phyloP scores from a whole-genome alignment of 2,113 vertebrate species.

The Phylloscopus whistleri region DNA sequence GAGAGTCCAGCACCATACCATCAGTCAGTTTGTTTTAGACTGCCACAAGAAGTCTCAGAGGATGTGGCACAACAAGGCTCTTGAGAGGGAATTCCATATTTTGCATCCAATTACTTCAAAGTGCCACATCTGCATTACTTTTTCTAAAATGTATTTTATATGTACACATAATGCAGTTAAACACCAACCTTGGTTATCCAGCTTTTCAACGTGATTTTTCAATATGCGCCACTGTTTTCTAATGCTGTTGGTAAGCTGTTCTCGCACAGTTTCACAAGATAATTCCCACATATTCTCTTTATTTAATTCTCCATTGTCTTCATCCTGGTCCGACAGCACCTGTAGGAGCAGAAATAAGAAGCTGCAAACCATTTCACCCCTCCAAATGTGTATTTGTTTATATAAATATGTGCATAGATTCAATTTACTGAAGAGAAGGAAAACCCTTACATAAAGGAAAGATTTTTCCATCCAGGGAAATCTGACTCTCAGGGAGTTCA shows the following conservation, averaged over 20 bases:
- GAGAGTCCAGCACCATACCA: neutral
- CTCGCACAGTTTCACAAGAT: constrained; percentile 88
- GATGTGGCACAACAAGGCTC: neutral
- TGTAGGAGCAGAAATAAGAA: constrained; percentile 35
- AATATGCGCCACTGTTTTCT: constrained; percentile 94
- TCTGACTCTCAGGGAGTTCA: neutral
- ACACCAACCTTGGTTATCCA: constrained; percentile 90
- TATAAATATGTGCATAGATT: neutral
- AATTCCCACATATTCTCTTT: constrained; percentile 86
- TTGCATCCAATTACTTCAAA: neutral
- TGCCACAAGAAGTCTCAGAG: neutral
- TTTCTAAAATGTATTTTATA: neutral
- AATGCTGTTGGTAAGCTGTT: constrained; percentile 95
- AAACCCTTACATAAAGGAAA: neutral
- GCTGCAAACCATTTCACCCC: neutral
- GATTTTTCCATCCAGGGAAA: neutral
- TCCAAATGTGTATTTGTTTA: neutral
- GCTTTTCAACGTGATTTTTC: constrained; percentile 90
- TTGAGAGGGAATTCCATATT: neutral
- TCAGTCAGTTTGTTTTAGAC: neutral
- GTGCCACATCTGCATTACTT: neutral
- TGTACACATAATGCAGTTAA: neutral
- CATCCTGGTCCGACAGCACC: constrained; percentile 84
- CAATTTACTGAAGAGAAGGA: neutral
- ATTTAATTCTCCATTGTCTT: constrained; percentile 79